phyloP scores from a whole-genome alignment of 2,113 vertebrate species.

The Isurus oxyrinchus region DNA sequence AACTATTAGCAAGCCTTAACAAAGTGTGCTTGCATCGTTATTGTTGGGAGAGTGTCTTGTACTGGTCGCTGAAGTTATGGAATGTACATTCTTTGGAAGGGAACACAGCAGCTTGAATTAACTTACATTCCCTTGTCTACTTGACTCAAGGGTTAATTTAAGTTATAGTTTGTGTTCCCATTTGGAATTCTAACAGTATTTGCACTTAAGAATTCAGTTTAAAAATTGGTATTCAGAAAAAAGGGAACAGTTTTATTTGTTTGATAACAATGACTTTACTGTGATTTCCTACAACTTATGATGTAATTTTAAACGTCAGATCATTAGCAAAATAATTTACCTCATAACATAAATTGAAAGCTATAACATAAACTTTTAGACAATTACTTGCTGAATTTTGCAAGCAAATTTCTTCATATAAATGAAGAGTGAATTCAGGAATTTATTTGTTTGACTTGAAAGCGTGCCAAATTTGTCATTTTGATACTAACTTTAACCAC shows the following conservation, averaged over 20 bases:
- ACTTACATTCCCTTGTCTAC: not conserved
- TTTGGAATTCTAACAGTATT: slow-evolving; percentile 29
- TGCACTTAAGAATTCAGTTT: slow-evolving; percentile 28
- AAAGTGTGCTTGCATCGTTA: slow-evolving; percentile 15
- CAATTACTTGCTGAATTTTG: slow-evolving; percentile 37
- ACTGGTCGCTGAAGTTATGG: slow-evolving; percentile 83
- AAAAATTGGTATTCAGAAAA: slow-evolving; percentile 23
- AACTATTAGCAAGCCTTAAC: slow-evolving; percentile 35
- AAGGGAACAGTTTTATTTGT: slow-evolving; percentile 22
- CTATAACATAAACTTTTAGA: slow-evolving; percentile 35
- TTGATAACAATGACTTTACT: not conserved
- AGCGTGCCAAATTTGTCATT: slow-evolving; percentile 78
- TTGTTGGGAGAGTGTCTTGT: slow-evolving; percentile 32
- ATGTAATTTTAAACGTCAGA: slow-evolving; percentile 26
- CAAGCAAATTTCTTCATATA: slow-evolving; percentile 22
- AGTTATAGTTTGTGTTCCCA: slow-evolving; percentile 24
- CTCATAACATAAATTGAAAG: slow-evolving; percentile 40
- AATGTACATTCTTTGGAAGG: slow-evolving; percentile 46
- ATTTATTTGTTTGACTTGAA: slow-evolving; percentile 46
- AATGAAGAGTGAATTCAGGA: slow-evolving; percentile 41
- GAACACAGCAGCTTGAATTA: slow-evolving; percentile 37
- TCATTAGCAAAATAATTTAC: slow-evolving; percentile 37
- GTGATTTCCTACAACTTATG: slow-evolving; percentile 42
- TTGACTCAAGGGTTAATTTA: slow-evolving; percentile 28
- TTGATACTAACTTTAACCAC: slow-evolving; percentile 64